phyloP scores from a whole-genome alignment of 1,140 invertebrate genomes.

The Pissodes strobi region DNA sequence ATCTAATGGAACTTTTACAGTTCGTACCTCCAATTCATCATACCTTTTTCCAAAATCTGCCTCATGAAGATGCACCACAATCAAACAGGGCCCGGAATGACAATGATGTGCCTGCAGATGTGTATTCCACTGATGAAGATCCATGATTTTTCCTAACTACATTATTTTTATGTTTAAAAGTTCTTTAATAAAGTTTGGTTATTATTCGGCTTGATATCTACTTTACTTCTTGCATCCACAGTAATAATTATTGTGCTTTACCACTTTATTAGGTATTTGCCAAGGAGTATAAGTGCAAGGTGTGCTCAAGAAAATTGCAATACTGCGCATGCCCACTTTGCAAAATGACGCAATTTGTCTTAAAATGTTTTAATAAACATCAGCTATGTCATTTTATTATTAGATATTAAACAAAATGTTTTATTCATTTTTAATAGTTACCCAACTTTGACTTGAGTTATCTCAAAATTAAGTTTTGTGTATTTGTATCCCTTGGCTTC shows the following conservation, averaged over 20 bases:
- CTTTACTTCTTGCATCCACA: not conserved
- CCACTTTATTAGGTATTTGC: not conserved
- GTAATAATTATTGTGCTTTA: not conserved
- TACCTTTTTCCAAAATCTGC: not conserved
- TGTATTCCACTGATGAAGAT: no score
- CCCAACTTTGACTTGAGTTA: not conserved
- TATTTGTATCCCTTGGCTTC: conserved; percentile 1
- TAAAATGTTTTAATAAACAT: no score
- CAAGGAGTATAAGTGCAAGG: not conserved
- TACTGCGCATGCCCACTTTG: no score
- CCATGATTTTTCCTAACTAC: no score
- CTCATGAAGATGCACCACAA: not conserved
- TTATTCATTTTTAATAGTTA: not conserved
- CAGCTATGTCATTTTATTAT: not conserved
- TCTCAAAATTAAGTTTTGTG: not conserved
- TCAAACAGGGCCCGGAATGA: not conserved
- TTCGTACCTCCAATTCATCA: not conserved
- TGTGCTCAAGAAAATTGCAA: no score
- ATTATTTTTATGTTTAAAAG: no score
- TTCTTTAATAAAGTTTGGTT: not conserved
- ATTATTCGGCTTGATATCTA: not conserved
- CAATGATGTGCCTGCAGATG: no score
- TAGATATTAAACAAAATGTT: not conserved
- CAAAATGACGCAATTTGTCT: not conserved
- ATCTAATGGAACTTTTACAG: not conserved